Evolutionary conservation across 1,140 invertebrate species (phyloP), one percentile per base, ranked within the genome.

Genomic region (Drosophila sp.): DNA sequence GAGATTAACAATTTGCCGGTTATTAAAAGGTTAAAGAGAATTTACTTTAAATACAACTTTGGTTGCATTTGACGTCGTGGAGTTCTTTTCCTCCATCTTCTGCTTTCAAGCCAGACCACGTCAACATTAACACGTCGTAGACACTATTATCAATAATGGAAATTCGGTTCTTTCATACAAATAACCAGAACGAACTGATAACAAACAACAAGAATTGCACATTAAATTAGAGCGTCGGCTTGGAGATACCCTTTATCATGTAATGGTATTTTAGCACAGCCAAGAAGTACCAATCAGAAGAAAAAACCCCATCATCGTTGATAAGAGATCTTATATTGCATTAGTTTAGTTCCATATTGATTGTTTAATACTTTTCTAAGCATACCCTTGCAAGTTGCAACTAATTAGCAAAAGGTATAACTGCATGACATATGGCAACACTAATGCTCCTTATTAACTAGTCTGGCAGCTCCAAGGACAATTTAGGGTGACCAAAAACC

Each of bases 11-110:
- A 10, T 6, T 30, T 41, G 23, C 5, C 6, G 4, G 6, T 5
- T 8, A 25, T 4, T 4, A 5, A 17, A 32, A 25, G 35, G 7
- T 10, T 35, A 66, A n/a, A 32, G 1, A n/a, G 17, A 66, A 29
- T 70, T 50, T 50, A 80, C 78, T 80, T 80, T 80, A 35, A 80
- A 40, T 29, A 80, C 63, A 55, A 80, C 35, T 10, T 11, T 72
- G 25, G 8, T 60, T 27, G 54, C 74, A 29, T 66, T 64, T 47
- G 76, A 6, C 44, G 23, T 50, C 6, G 55, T 64, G 17, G 58
- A 32, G 3, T 23, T 44, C n/a, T 60, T 47, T 30, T 60, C 17
- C 30, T 57, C 65, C 68, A 65, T 61, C 1, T 56, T 7, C 55
- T 64, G 61, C 72, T 56, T 5, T 17, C 40, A 32, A 61, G 60